Percentiles rank a stretch among this genome's conserved stretches.
Evolutionary conservation across 2,797 vertebrate species (phyloP).

Genomic region (Monodelphis domestica): DNA sequence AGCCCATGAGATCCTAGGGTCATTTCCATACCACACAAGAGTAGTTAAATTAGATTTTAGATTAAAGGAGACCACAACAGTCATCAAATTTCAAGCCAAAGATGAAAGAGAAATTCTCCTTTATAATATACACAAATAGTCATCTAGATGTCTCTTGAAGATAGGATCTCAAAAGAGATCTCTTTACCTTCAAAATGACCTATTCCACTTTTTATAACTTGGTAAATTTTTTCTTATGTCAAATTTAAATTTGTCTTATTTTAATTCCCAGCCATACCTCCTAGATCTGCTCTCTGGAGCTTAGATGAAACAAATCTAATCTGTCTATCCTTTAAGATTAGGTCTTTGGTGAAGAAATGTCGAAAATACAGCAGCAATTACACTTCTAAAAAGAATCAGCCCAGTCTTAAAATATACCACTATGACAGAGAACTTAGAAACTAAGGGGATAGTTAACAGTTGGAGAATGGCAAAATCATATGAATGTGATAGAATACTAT

Average conservation of each 20-base stretch:
- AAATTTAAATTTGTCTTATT: neutral
- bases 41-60: neutral
- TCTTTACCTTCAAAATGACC: neutral
- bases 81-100: neutral
- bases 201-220: neutral
- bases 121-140: neutral
- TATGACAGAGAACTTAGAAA: neutral
- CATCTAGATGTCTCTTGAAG: neutral
- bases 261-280: neutral
- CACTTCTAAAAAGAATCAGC: neutral
- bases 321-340: neutral
- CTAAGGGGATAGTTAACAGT: neutral
- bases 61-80: neutral
- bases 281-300: neutral
- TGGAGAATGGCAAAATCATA: neutral
- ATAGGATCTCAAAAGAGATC: neutral
- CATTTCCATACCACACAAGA: neutral
- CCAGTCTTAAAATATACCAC: neutral
- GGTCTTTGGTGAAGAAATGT: neutral
- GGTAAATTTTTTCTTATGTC: neutral
- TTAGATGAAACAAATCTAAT: neutral
- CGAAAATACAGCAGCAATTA: neutral
- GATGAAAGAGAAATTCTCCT: neutral
- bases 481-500: neutral
- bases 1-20: neutral